Evolutionary conservation across 2,797 vertebrate species (phyloP).

Genomic region (Silurus lanzhouensis): DNA sequence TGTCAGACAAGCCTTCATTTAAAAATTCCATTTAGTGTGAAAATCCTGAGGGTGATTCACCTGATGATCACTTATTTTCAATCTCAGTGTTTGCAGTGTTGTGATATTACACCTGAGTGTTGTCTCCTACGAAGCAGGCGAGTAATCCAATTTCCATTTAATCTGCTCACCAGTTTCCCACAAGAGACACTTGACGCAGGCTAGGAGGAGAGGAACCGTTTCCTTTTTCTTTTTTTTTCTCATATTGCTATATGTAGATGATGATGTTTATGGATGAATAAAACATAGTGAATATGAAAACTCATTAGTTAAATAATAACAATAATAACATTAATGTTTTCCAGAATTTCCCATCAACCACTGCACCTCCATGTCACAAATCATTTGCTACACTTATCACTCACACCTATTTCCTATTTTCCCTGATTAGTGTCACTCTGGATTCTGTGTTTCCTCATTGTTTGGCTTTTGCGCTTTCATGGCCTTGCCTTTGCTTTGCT

Average conservation of each 20-base stretch:
- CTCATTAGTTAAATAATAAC: too few relatives aligned
- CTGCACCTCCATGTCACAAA: too few relatives aligned
- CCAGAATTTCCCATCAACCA: too few relatives aligned
- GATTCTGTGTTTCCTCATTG: too few relatives aligned
- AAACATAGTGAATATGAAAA: neutral
- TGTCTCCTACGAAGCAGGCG: constrained; percentile 20
- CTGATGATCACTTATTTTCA: neutral
- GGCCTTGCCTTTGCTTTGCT: too few relatives aligned
- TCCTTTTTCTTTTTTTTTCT: neutral
- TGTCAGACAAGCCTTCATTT: constrained; percentile 10
- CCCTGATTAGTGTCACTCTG: too few relatives aligned
- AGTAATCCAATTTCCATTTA: constrained; percentile 38
- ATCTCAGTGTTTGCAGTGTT: neutral
- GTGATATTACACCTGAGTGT: constrained; percentile 25
- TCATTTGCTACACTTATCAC: too few relatives aligned
- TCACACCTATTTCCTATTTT: too few relatives aligned
- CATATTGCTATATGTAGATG: neutral
- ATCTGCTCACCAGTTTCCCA: constrained; percentile 1
- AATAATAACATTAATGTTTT: too few relatives aligned
- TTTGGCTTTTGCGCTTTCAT: too few relatives aligned
- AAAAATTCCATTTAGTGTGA: constrained; percentile 24
- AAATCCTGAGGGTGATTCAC: constrained; percentile 2
- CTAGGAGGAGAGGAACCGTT: neutral
- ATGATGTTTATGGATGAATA: neutral
- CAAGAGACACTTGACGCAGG: neutral